phyloP scores from a whole-genome alignment of 2,888 invertebrate genomes.

The Amiota minor region DNA sequence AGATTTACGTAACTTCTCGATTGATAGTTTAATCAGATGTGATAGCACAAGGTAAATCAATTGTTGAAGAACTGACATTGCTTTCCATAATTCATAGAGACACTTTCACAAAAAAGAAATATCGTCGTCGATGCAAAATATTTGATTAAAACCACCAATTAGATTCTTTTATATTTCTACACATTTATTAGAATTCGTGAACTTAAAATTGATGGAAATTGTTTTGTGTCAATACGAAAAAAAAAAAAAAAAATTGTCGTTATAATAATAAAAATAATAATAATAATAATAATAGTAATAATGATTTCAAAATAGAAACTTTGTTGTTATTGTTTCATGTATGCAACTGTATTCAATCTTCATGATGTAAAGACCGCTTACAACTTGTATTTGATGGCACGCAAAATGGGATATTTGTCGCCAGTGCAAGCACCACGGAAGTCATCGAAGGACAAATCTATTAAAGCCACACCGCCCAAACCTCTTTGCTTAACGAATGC shows the following conservation, averaged over 20 bases:
- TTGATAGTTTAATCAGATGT: too few species aligned
- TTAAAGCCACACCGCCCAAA: constrained; percentile 84
- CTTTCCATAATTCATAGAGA: too few species aligned
- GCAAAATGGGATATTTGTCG: constrained; percentile 85
- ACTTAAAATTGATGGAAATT: not conserved
- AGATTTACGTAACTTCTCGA: too few species aligned
- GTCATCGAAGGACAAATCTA: constrained; percentile 85
- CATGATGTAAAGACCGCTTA: constrained; percentile 43
- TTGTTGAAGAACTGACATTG: too few species aligned
- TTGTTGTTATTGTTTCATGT: not conserved
- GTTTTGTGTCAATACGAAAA: not conserved
- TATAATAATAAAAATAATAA: constrained; percentile 10
- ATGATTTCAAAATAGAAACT: not conserved
- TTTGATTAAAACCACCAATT: too few species aligned
- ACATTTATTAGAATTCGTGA: constrained; percentile 2
- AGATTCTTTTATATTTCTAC: not conserved
- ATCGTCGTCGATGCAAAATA: too few species aligned
- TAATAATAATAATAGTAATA: not conserved
- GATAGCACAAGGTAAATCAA: too few species aligned
- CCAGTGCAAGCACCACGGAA: constrained; percentile 87
- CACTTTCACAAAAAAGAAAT: too few species aligned
- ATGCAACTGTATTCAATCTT: not conserved
- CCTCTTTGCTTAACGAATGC: constrained; percentile 81
- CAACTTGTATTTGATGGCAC: constrained; percentile 81
- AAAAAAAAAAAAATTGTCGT: constrained; percentile 1